Evolutionary conservation across 2,113 vertebrate genomes (phyloP), one percentile per base, ranked within the genome.

Genomic region (Oreochromis aureus): DNA sequence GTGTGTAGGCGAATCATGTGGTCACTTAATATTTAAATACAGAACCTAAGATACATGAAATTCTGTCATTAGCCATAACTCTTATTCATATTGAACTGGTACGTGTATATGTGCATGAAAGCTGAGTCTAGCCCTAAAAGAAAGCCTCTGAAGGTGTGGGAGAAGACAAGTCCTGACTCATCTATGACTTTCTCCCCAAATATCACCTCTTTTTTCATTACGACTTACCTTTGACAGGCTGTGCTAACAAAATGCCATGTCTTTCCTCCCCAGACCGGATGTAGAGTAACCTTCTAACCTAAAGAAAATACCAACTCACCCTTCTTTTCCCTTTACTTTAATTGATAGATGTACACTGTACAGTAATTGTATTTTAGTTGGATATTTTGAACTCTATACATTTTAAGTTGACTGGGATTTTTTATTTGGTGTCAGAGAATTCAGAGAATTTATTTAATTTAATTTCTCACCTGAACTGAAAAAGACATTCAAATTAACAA

Each of bases 151-250:
- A 80, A 27, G 22, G n/a, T 83, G 41, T 54, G 24, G 46, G n/a
- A 78, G 27, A 58, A 59, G 22, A 84, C 13, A 24, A 66, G 41
- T 22, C 82, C 76, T 92, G 82, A 91, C 78, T 91, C 87, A 86
- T 91, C 76, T 34, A 63, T 24, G 53, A 79, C 44, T 89, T 59
- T 82, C 82, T 54, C 13, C 10, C 27, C 51, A 79, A 87, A 82
- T 85, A 86, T 79, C 76, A 78, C 59, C 63, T 81, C 51, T 63
- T 81, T 44, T 79, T 89, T 87, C 80, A 79, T 84, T 18, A 63
- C 46, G 19, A 36, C 78, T 81, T 85, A 19, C n/a, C 34, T 87
- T 85, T 73, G 55, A 73, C 61, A 81, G 56, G 44, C 44, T 48
- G 48, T 63, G 63, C 63, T 79, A 53, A 86, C 76, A 59, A 84